Base-by-base conservation (phyloP, 1,140 invertebrate genomes). In the Drosophila elegans region DNA sequence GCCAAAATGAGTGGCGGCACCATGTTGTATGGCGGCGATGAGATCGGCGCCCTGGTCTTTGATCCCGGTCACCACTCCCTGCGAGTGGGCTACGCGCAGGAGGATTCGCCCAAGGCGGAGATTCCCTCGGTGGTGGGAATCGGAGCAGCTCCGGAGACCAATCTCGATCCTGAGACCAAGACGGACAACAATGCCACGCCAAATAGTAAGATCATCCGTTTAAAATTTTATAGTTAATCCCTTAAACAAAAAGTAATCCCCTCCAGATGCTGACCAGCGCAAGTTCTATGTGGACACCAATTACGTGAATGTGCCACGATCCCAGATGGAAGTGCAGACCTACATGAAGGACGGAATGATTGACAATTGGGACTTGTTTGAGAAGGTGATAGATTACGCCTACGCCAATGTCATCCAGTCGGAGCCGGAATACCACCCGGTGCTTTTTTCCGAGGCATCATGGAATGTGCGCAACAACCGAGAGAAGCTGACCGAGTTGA, bases 41-140 rank as follows among this genome's bases (percentile, higher is more conserved):
- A 99, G 93, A 99, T 99, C 76, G 98, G 98, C 12, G 98, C 98
- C 0, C 92, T 99, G 59, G 98, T 99, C 10, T 98, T 99, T 92
- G 98, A 99, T 93, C 95, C 98, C 46, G 98, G 98, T 0, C 97
- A 98, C 84, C 96, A 97, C 93, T 97, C 97, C 2, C 92, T 98
- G 36, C 93, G 92, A 52, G 89, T 92, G 48, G 92, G 91, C 11
- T 92, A 92, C 60, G 92, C 92, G 29, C 92, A 92, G 64, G 98
- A 98, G 93, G 98, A 99, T 92, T 96, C 96, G 13, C 98, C 98
- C 7, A 97, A 97, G 94, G 97, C 97, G 16, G 97, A 98, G 93
- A 97, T 98, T 62, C 97, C 97, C 2, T 95, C 97, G 29, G 95
- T 96, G 67, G 95, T 98, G 13, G 95, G 95, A 53, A 94, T 96